phyloP scores from a whole-genome alignment of 2,113 vertebrate genomes.

The Centropus unirufus region DNA sequence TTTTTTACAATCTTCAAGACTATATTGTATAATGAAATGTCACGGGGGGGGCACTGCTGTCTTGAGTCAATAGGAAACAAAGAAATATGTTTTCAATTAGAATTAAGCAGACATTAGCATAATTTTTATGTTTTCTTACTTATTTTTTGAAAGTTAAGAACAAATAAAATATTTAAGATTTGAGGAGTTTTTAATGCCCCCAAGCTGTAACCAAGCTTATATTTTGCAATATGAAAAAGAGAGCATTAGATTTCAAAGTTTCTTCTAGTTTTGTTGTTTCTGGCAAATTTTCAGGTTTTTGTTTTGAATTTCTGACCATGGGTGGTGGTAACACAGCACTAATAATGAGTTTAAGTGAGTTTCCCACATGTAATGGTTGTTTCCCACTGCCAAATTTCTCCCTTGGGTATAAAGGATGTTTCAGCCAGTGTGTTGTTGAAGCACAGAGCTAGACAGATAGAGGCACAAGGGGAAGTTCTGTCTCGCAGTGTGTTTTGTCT shows the following conservation, averaged over 20 bases:
- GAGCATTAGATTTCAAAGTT: neutral
- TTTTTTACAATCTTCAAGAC: neutral
- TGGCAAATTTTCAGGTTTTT: neutral
- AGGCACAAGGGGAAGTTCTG: neutral
- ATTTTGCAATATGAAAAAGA: neutral
- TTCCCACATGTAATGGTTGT: neutral
- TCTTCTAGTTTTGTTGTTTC: neutral
- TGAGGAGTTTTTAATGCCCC: conserved; percentile 17
- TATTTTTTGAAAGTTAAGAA: conserved; percentile 34
- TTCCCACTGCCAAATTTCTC: neutral
- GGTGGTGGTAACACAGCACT: neutral
- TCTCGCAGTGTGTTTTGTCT: neutral
- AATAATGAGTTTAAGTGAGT: neutral
- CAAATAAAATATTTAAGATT: conserved; percentile 59
- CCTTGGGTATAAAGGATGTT: neutral
- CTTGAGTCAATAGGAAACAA: conserved; percentile 26
- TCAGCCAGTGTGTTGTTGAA: neutral
- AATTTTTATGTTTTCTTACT: conserved; percentile 24
- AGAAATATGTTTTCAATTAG: conserved; percentile 64
- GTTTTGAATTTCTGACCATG: neutral
- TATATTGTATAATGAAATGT: conserved; percentile 32
- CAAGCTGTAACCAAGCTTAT: conserved; percentile 60
- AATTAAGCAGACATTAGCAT: conserved; percentile 17
- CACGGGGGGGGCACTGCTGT: neutral
- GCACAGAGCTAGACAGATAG: neutral